Conservation (phyloP, 2,797 vertebrate genomes). For the Manis crassicaudata region DNA sequence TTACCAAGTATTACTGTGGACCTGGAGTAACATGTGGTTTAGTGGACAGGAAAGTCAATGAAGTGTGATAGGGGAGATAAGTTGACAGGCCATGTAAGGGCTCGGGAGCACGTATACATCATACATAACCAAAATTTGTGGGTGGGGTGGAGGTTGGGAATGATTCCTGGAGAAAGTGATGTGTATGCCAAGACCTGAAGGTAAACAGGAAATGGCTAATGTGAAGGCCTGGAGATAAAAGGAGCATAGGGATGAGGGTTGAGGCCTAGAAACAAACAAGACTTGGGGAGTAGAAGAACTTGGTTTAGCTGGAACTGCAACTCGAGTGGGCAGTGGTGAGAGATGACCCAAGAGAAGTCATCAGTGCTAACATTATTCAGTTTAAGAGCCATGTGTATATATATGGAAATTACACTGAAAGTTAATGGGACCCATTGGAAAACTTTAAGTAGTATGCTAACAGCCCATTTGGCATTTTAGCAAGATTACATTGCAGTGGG, state of each 20-base stretch:
- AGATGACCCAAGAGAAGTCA: background rate
- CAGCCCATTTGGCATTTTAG: background rate
- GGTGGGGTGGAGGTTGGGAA: background rate
- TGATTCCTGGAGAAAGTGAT: background rate
- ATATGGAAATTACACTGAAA: background rate
- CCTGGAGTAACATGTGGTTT: fast-evolving
- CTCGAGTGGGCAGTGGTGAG: background rate
- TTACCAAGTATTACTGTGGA: background rate
- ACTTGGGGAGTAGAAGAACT: background rate
- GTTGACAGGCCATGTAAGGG: background rate
- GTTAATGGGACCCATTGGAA: background rate
- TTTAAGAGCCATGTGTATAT: background rate
- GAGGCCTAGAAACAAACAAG: background rate
- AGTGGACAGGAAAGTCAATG: background rate
- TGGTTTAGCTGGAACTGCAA: background rate
- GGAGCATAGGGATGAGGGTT: background rate
- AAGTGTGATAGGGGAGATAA: background rate
- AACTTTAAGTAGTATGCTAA: background rate
- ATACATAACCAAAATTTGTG: background rate
- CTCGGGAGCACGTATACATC: background rate
- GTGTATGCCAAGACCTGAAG: background rate
- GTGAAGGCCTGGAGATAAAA: background rate
- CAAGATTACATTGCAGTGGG: background rate
- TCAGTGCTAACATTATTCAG: background rate
- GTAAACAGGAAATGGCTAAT: background rate